These are phyloP conservation scores for Steinernema khuongi DNA, from an alignment of 1,140 invertebrate species.

Conservation along the genomic window DNA sequence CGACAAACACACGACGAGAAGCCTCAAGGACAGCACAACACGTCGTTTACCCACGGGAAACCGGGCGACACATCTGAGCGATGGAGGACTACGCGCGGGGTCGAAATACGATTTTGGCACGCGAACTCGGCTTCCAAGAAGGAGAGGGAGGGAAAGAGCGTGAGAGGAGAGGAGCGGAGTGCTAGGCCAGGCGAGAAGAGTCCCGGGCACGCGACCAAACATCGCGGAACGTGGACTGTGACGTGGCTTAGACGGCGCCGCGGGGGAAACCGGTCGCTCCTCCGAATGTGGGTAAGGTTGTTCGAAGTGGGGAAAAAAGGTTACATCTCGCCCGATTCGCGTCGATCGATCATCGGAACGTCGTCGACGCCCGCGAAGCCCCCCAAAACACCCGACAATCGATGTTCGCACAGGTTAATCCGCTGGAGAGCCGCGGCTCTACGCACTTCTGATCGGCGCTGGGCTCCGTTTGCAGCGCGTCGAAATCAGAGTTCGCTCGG, in stretches of 20 bases:
- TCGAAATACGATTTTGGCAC: no score
- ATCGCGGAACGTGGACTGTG: not conserved
- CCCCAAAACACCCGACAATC: not conserved
- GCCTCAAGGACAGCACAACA: not conserved
- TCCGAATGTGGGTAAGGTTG: slow-evolving; percentile 10
- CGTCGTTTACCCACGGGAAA: slow-evolving; percentile 1
- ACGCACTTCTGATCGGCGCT: no score
- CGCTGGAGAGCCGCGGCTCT: no score
- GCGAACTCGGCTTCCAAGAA: no score
- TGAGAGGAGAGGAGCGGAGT: not conserved
- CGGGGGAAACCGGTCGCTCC: slow-evolving; percentile 5
- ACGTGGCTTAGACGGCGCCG: not conserved
- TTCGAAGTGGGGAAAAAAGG: not conserved
- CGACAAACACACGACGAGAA: slow-evolving; percentile 14
- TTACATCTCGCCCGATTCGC: slow-evolving; percentile 10
- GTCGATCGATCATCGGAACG: slow-evolving; percentile 5
- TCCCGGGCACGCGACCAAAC: no score
- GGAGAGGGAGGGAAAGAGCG: not conserved
- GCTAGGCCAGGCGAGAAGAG: no score
- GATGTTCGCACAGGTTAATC: not conserved
- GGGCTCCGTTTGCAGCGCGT: no score
- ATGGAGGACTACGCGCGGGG: no score
- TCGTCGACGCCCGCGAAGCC: not conserved
- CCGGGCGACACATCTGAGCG: not conserved
- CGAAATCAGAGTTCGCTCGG: no score